Conservation (phyloP, 2,797 vertebrate species). For the Lepus oiostolus region DNA sequence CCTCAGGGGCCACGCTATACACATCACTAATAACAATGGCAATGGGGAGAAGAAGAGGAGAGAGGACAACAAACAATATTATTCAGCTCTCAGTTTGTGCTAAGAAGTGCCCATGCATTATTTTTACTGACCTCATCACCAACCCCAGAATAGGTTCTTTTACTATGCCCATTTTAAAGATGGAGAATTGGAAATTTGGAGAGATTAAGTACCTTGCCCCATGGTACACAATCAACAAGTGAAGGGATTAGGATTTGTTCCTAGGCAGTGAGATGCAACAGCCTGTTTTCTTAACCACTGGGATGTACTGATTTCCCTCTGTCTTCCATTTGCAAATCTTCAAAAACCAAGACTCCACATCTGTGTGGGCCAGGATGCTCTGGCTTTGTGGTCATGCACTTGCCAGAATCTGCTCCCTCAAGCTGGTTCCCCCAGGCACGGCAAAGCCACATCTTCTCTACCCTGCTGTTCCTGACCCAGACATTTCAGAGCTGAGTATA, state of each 20-base stretch:
- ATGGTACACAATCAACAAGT: not conserved
- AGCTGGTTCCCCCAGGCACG: not conserved
- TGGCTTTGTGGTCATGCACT: not conserved
- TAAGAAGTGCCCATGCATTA: not conserved
- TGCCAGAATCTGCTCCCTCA: not conserved
- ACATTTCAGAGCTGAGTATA: not conserved
- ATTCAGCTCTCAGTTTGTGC: not conserved
- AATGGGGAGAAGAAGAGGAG: rapidly evolving
- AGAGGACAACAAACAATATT: not conserved
- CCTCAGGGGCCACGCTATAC: not conserved
- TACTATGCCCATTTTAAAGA: conserved; percentile 9
- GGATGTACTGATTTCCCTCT: not conserved
- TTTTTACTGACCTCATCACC: not conserved
- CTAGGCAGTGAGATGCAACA: not conserved
- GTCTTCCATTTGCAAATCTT: conserved; percentile 8
- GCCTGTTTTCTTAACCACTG: not conserved
- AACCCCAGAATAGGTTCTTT: not conserved
- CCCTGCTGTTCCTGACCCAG: not conserved
- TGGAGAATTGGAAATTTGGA: not conserved
- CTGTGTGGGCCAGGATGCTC: too few species aligned
- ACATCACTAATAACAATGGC: rapidly evolving
- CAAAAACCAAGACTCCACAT: not conserved
- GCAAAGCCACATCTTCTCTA: not conserved
- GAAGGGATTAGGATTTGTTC: not conserved
- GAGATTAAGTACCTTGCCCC: not conserved